Evolutionary conservation across 2,888 invertebrate genomes (phyloP).

Genomic region (Catotricha subobsoleta): DNA sequence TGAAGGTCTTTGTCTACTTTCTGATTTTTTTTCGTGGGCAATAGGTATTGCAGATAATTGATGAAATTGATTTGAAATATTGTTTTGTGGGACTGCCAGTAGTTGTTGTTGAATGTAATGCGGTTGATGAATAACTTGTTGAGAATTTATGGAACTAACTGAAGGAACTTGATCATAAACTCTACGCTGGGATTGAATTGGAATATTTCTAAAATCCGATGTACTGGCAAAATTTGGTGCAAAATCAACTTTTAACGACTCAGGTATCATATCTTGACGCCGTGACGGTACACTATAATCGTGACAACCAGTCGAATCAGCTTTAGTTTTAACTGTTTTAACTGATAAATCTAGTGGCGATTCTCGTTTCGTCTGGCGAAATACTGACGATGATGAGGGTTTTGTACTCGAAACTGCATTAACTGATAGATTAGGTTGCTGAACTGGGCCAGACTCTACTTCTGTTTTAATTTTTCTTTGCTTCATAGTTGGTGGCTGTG

Average conservation of each 20-base stretch:
- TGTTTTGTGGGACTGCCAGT: no score
- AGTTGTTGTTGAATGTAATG: no score
- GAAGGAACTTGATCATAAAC: no score
- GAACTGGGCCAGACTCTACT: no score
- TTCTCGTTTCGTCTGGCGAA: constrained; percentile 25
- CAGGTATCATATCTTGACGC: background rate
- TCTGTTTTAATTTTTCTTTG: no score
- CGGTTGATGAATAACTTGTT: no score
- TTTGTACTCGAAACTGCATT: constrained; percentile 2
- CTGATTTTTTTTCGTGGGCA: no score
- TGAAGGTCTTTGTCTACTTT: no score
- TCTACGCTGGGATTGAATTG: constrained; percentile 1
- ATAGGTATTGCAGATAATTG: no score
- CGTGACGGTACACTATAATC: constrained; percentile 19
- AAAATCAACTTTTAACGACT: constrained; percentile 47
- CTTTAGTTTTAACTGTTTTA: constrained; percentile 72
- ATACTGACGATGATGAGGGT: constrained; percentile 7
- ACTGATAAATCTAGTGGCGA: constrained; percentile 77
- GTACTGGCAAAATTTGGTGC: constrained; percentile 43
- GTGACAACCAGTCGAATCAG: constrained; percentile 68
- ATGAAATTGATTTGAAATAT: no score
- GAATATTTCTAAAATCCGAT: background rate
- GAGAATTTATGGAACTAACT: no score
- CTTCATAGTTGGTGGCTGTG: background rate
- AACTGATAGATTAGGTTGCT: background rate